Evolutionary conservation across 1,140 invertebrate species (phyloP), one percentile per base, ranked within the genome.

Genomic region (Cotesia vestalis): DNA sequence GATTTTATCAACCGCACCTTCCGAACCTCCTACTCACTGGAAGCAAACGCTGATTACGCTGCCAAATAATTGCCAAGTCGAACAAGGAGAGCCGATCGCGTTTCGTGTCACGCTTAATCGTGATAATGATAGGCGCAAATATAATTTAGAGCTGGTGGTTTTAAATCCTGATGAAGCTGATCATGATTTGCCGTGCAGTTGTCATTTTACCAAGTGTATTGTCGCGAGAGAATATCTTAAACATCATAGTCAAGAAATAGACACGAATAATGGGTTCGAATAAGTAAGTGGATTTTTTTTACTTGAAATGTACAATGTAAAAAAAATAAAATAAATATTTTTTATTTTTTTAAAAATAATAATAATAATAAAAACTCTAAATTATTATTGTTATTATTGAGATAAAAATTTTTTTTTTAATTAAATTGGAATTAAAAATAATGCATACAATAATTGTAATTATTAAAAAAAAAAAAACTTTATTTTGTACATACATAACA

Each of bases 11-110:
- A 96, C 95, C 78, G 93, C 92, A 69, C 96, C 93, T 75, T 88
- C 85, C 75, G 88, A 86, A 80, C 91, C 90, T 80, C 89, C 90
- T 73, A 99, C 98, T 14, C 97, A 99, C 88, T 99, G 98, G 98
- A 98, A 98, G 81, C 98, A 99, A 88, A 98, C 96, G 2, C 91
- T 97, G 4, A 92, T 96, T 79, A 94, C 96, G 80, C 88, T 99
- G 53, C 91, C 89, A 76, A 81, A 92, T 76, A 89, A 91, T 74
- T 88, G 91, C 77, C 71, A 84, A 75, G 88, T 96, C 0, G 89
- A 89, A 76, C 82, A 91, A 88, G 92, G 92, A 88, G 91, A 94
- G 60, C 84, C 89, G 11, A 71, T 90, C 40, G 89, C 89, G 8
- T 90, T 86, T 80, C 85, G 88, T 74, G 75, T 91, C 20, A 74